phyloP scores from a whole-genome alignment of 2,888 invertebrate species.

The Acanthococcus lagerstroemiae region DNA sequence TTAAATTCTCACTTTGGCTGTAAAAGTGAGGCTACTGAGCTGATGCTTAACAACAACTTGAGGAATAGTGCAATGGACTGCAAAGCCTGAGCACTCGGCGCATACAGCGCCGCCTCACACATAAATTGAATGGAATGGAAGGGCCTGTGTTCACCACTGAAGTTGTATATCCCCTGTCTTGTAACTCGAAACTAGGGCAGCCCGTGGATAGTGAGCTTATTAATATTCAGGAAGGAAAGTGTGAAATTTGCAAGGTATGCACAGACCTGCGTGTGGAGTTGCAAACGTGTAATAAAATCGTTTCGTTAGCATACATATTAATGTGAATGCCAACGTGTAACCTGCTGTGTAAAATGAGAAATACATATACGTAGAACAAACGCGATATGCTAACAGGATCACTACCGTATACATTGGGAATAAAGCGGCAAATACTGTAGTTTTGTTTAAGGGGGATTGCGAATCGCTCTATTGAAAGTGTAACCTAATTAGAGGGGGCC shows the following conservation, averaged over 20 bases:
- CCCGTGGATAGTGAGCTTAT: no score
- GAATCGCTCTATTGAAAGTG: constrained; percentile 28
- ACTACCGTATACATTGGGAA: constrained; percentile 22
- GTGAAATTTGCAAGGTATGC: not conserved
- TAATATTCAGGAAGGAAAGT: no score
- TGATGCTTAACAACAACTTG: no score
- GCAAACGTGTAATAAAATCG: not conserved
- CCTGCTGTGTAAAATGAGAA: not conserved
- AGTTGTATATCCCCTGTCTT: no score
- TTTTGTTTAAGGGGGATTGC: constrained; percentile 18
- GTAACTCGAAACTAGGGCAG: no score
- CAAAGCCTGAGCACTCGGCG: no score
- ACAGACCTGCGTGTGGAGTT: not conserved
- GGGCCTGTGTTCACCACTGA: no score
- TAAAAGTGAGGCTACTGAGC: no score
- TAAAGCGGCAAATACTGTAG: constrained; percentile 27
- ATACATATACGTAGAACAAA: constrained; percentile 11
- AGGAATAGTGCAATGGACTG: no score
- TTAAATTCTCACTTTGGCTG: no score
- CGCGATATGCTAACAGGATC: constrained; percentile 27
- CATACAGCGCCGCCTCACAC: no score
- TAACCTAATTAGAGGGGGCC: constrained; percentile 28
- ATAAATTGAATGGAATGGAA: no score
- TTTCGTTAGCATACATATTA: constrained; percentile 1
- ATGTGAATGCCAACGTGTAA: not conserved